Conservation (phyloP, 1,140 invertebrate genomes). For the Leptopilina clavipes region DNA sequence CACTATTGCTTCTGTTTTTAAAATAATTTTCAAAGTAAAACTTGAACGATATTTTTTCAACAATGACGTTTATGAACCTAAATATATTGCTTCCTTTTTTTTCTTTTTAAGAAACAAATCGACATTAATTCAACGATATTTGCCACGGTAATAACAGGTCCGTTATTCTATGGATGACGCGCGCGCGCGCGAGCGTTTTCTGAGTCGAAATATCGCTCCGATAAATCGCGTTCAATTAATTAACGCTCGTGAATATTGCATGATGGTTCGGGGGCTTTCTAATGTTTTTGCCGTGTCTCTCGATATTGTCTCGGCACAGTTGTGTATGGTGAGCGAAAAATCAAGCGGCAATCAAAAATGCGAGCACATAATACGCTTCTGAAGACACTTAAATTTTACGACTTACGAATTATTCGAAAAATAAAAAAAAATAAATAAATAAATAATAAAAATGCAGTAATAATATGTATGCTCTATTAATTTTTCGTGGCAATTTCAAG, state of each 20-base stretch:
- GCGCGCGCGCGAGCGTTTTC: no score
- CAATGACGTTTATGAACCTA: background rate
- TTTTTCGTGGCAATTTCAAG: background rate
- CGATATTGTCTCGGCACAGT: slow-evolving; percentile 15
- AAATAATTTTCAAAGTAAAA: background rate
- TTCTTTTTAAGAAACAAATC: background rate
- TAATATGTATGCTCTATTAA: slow-evolving; percentile 6
- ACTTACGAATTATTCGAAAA: background rate
- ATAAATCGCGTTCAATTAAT: slow-evolving; percentile 35
- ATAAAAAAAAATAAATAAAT: no score
- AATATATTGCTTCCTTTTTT: background rate
- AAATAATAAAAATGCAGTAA: no score
- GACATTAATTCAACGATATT: slow-evolving; percentile 21
- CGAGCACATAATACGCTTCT: no score
- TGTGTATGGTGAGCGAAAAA: background rate
- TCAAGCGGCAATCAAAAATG: background rate
- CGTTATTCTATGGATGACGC: slow-evolving; percentile 20
- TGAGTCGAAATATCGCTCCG: slow-evolving; percentile 20
- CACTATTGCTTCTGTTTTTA: no score
- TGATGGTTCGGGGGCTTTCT: slow-evolving; percentile 22
- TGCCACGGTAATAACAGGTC: slow-evolving; percentile 26
- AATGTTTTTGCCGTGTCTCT: background rate
- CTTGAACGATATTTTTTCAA: background rate
- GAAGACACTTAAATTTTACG: slow-evolving; percentile 9
- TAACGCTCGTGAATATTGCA: slow-evolving; percentile 34